These are phyloP conservation scores for Lordiphosa fenestrarum DNA, from an alignment of 2,888 invertebrate genomes.

Conservation along the genomic window DNA sequence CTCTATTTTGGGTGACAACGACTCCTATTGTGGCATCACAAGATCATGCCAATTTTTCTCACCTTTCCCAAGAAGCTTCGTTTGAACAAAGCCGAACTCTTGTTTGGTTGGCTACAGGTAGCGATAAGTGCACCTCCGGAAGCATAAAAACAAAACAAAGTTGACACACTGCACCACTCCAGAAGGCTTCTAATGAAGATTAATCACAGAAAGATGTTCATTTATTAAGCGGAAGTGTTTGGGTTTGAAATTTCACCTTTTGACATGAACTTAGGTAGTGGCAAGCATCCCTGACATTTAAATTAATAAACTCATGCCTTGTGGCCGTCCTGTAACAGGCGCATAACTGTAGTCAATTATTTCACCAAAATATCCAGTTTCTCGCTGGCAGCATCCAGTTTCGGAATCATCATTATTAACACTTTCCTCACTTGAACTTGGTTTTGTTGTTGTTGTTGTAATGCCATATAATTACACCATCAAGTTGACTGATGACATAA, in stretches of 20 bases:
- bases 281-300: slow-evolving; percentile 56
- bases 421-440: slow-evolving; percentile 70
- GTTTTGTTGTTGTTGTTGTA: slow-evolving; percentile 49
- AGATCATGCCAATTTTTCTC: slow-evolving; percentile 43
- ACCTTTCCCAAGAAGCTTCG: slow-evolving; percentile 19
- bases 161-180: slow-evolving; percentile 1
- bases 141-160: slow-evolving; percentile 26
- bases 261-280: slow-evolving; percentile 28
- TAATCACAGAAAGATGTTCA: slow-evolving; percentile 40
- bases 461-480: slow-evolving; percentile 79
- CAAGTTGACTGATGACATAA: slow-evolving; percentile 81
- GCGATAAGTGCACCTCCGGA: slow-evolving; percentile 54
- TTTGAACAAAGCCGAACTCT: slow-evolving; percentile 46
- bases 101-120: slow-evolving; percentile 36
- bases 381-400: slow-evolving; percentile 60
- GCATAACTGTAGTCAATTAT: slow-evolving; percentile 67
- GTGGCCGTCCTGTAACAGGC: slow-evolving; percentile 46
- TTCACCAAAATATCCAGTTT: slow-evolving; percentile 58
- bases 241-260: slow-evolving; percentile 69
- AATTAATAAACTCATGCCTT: slow-evolving; percentile 67
- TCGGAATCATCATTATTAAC: slow-evolving; percentile 65
- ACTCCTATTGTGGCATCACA: slow-evolving; percentile 4
- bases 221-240: slow-evolving; percentile 42
- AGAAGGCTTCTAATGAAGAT: slow-evolving; percentile 59
- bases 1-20: slow-evolving; percentile 50